phyloP scores from a whole-genome alignment of 1,140 invertebrate species.

The Brachionus asplanchnoidis region DNA sequence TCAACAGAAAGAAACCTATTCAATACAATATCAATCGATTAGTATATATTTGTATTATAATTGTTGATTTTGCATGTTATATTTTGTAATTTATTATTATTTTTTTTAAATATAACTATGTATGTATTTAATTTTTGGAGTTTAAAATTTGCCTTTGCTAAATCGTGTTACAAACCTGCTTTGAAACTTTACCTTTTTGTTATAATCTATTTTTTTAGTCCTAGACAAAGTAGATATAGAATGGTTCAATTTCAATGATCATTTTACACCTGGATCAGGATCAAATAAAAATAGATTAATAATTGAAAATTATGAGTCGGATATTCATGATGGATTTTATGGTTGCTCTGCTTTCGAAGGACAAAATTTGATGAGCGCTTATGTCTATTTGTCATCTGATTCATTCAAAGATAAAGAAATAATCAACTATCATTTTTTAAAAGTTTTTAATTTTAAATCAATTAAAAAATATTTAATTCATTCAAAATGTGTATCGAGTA shows the following conservation, averaged over 20 bases:
- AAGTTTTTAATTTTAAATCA: background rate
- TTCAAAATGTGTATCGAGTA: background rate
- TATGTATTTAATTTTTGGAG: background rate
- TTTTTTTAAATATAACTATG: background rate
- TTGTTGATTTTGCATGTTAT: background rate
- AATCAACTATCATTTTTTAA: background rate
- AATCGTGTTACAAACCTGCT: background rate
- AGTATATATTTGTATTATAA: background rate
- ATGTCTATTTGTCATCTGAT: background rate
- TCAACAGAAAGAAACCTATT: background rate
- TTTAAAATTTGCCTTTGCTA: background rate
- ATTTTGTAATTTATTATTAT: background rate
- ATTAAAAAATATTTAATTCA: background rate
- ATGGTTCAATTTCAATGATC: background rate
- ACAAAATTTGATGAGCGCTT: background rate
- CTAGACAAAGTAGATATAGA: background rate
- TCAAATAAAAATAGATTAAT: background rate
- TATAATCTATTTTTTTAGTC: background rate
- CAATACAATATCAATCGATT: background rate
- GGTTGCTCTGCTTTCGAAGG: background rate
- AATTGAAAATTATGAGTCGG: background rate
- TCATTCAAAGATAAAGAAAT: background rate
- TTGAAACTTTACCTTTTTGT: background rate
- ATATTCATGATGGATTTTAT: background rate
- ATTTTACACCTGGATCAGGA: background rate